These are phyloP conservation scores for Drosophila bifasciata DNA, from an alignment of 1,140 invertebrate genomes.

Conservation along the genomic window DNA sequence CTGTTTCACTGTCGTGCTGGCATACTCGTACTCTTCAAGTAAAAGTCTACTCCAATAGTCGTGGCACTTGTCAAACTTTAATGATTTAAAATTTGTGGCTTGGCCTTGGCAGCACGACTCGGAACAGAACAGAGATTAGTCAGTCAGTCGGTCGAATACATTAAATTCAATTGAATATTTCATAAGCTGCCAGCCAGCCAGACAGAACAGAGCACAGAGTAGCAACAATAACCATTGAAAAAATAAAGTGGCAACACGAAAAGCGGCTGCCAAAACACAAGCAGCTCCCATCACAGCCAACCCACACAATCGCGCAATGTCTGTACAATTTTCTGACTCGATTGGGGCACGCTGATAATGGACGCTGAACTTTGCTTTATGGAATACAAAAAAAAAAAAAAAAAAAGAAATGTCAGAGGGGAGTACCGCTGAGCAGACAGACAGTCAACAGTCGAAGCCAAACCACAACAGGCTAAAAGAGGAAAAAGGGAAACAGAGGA, in stretches of 20 bases:
- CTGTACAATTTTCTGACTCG: constrained; percentile 48
- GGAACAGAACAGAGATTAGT: constrained; percentile 30
- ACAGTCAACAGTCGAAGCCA: constrained; percentile 34
- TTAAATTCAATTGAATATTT: constrained; percentile 74
- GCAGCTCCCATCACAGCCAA: too few relatives aligned
- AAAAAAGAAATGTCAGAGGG: constrained; percentile 11
- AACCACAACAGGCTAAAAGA: constrained; percentile 50
- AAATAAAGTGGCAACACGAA: constrained; percentile 46
- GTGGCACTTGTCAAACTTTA: too few relatives aligned
- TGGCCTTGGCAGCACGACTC: too few relatives aligned
- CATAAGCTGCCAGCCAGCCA: constrained; percentile 65
- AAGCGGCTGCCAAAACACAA: too few relatives aligned
- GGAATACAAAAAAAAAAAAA: constrained; percentile 49
- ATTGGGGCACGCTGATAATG: constrained; percentile 57
- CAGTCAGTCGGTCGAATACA: constrained; percentile 64
- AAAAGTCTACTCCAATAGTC: too few relatives aligned
- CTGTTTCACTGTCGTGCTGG: constrained; percentile 40
- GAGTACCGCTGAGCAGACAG: constrained; percentile 9
- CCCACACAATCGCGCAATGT: constrained; percentile 24
- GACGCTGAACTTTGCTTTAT: constrained; percentile 65
- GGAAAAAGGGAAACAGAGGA: constrained; percentile 27
- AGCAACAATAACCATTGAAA: constrained; percentile 39
- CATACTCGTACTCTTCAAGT: too few relatives aligned
- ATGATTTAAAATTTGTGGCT: too few relatives aligned
- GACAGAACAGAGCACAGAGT: too few relatives aligned